Evolutionary conservation across 2,888 invertebrate species (phyloP).

Genomic region (Leucophenga montana): DNA sequence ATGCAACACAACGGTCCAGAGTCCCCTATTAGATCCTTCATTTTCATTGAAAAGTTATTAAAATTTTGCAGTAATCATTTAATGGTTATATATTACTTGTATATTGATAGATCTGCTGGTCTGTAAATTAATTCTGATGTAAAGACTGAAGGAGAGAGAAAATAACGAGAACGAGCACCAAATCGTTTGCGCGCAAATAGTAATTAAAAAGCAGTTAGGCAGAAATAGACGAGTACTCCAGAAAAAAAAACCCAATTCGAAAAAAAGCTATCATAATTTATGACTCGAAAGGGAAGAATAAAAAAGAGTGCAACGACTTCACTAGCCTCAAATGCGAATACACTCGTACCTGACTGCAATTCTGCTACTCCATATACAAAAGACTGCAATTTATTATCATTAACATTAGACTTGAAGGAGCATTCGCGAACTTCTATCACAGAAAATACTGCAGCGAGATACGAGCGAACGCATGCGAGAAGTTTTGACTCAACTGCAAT

Average conservation of each 20-base stretch:
- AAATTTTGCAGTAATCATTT: constrained; percentile 35
- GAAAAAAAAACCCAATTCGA: not conserved
- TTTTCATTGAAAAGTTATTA: not conserved
- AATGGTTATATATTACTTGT: constrained; percentile 13
- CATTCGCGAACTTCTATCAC: not conserved
- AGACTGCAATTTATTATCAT: constrained; percentile 22
- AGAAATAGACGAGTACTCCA: not conserved
- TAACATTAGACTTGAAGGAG: not conserved
- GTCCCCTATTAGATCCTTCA: too few species aligned
- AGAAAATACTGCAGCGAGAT: not conserved
- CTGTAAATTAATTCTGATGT: not conserved
- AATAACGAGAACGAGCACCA: too few species aligned
- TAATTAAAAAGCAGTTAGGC: constrained; percentile 54
- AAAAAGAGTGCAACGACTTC: constrained; percentile 1
- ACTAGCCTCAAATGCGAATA: too few species aligned
- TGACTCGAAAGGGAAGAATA: not conserved
- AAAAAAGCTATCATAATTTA: constrained; percentile 6
- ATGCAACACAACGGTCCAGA: too few species aligned
- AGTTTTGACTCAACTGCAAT: not conserved
- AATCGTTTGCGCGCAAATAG: constrained; percentile 37
- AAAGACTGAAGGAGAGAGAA: constrained; percentile 34
- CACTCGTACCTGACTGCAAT: too few species aligned
- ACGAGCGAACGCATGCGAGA: not conserved
- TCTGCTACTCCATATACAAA: not conserved
- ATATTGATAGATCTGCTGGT: too few species aligned